phyloP scores from a whole-genome alignment of 64 coral and sea anemone species.

The Anthopleura sola region DNA sequence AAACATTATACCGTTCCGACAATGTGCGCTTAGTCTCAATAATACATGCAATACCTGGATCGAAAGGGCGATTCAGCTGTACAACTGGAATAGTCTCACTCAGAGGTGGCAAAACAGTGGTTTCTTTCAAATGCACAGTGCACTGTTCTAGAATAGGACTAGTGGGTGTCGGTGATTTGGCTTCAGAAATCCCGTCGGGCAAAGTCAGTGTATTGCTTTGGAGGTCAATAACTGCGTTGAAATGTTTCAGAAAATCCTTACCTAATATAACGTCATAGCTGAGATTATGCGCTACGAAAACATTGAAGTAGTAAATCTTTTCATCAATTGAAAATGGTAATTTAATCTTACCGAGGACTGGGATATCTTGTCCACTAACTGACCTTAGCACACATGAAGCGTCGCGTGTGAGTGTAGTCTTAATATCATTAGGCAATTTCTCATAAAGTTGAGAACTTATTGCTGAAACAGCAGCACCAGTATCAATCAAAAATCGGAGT shows the following conservation, averaged over 20 bases:
- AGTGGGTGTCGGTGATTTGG: too few relatives aligned
- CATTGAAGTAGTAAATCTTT: not conserved
- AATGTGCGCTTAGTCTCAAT: constrained; percentile 1
- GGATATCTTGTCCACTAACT: not conserved
- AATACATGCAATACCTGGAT: not conserved
- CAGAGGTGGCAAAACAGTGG: constrained; percentile 6
- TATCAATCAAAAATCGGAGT: not conserved
- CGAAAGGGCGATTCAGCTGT: not conserved
- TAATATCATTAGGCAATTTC: not conserved
- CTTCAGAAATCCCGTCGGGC: not conserved
- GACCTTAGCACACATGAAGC: not conserved
- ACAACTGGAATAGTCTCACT: constrained; percentile 18
- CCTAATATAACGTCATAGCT: constrained; percentile 48
- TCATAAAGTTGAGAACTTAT: not conserved
- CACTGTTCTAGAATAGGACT: not conserved
- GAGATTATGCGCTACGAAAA: not conserved
- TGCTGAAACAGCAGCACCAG: not conserved
- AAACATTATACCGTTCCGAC: constrained; percentile 11
- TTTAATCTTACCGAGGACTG: not conserved
- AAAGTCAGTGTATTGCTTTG: constrained; percentile 4
- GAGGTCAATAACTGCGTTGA: constrained; percentile 42
- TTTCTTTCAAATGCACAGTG: not conserved
- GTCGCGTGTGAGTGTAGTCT: not conserved
- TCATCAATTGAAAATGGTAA: not conserved
- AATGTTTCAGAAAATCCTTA: constrained; percentile 40